Evolutionary conservation across 2,113 vertebrate genomes (phyloP).

Genomic region (Eira barbara): DNA sequence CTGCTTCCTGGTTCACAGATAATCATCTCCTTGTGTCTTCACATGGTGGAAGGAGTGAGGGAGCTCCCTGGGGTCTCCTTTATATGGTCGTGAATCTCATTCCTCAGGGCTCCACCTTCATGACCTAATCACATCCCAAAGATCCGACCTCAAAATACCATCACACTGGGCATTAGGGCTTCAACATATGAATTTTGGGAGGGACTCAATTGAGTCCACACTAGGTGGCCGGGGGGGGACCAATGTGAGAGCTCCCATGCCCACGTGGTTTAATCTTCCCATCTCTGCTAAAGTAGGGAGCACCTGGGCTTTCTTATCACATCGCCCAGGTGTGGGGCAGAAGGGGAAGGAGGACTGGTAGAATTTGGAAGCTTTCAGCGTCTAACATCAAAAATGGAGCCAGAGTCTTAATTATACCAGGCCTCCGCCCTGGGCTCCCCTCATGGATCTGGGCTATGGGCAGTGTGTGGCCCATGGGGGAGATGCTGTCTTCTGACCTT

Average conservation of each 20-base stretch:
- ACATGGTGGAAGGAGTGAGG: too few species aligned
- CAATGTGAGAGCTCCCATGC: background rate
- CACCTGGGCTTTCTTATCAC: background rate
- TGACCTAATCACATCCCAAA: background rate
- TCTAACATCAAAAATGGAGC: background rate
- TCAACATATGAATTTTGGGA: background rate
- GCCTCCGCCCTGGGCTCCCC: background rate
- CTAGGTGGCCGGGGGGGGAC: background rate
- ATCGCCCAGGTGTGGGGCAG: background rate
- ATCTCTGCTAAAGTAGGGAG: background rate
- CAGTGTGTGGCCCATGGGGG: background rate
- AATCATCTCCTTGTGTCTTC: too few species aligned
- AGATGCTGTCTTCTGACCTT: background rate
- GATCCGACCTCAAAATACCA: background rate
- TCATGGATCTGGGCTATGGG: rapidly evolving
- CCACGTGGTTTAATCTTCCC: background rate
- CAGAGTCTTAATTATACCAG: background rate
- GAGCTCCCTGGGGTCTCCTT: too few species aligned
- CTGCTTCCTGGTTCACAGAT: too few species aligned
- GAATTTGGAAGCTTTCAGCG: background rate
- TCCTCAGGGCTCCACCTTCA: background rate
- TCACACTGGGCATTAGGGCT: background rate
- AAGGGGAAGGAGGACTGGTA: background rate
- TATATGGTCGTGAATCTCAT: background rate
- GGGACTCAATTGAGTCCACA: background rate